Evolutionary conservation across 2,888 invertebrate genomes (phyloP).

Genomic region (Luffia ferchaultella): DNA sequence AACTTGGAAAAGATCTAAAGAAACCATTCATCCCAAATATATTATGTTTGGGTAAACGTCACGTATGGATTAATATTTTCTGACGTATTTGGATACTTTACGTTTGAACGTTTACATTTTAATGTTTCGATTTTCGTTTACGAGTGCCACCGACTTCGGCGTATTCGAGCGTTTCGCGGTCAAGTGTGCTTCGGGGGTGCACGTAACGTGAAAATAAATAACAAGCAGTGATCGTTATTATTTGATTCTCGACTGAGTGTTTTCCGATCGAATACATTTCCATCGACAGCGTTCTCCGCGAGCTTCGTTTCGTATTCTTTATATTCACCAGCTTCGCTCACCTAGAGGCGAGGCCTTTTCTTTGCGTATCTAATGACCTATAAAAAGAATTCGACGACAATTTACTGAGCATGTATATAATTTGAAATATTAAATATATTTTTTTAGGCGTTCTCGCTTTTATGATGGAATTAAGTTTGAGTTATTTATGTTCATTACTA

Average conservation of each 20-base stretch:
- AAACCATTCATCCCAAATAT: too few species aligned
- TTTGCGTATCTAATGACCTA: conserved; percentile 23
- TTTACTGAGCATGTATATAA: too few species aligned
- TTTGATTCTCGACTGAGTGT: conserved; percentile 6
- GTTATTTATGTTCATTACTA: too few species aligned
- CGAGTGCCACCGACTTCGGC: background rate
- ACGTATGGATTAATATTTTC: background rate
- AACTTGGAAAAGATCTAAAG: too few species aligned
- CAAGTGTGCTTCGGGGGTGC: background rate
- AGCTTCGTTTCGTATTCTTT: conserved; percentile 19
- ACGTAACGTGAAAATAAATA: background rate
- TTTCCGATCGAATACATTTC: conserved; percentile 30
- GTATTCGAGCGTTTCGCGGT: background rate
- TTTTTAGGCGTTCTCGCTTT: too few species aligned
- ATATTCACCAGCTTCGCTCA: conserved; percentile 23
- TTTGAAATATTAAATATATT: too few species aligned
- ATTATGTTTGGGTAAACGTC: background rate
- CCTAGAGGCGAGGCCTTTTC: conserved; percentile 20
- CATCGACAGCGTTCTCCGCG: conserved; percentile 18
- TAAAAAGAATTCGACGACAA: conserved; percentile 4
- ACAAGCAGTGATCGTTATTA: background rate
- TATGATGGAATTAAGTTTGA: too few species aligned
- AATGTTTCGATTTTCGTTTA: too few species aligned
- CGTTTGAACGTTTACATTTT: background rate
- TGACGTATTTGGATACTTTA: background rate